Evolutionary conservation across 2,113 vertebrate species (phyloP), one percentile per base, ranked within the genome.

Genomic region (Syngnathoides biaculeatus): DNA sequence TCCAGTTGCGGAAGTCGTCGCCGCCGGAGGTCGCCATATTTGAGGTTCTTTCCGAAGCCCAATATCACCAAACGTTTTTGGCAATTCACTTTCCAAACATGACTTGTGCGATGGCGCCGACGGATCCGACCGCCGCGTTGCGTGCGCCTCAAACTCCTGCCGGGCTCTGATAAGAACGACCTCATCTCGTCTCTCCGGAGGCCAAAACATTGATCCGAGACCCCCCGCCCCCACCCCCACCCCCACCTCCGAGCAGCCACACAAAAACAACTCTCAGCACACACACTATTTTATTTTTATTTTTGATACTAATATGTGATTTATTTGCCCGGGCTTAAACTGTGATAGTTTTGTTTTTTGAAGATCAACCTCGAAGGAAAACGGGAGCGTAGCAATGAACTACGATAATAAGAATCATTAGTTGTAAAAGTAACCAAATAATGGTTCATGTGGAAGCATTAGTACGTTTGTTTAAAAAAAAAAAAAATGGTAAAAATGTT

Each of bases 291-390:
- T 75, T 67, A 9, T 9, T 42, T 42, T 42, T 2, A 12, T 42
- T 42, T 35, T 35, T 35, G n/a, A n/a, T 78, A 73, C 62, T 77
- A 74, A 84, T 74, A 81, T 88, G 82, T 83, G 80, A 84, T 50
- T 22, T 35, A 66, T 73, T 75, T 65, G 68, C 24, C 24, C 76
- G 64, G 68, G 70, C 20, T 78, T 73, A 84, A 75, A 89, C 83
- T 89, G 86, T 89, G 87, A 86, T 66, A 57, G 12, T 62, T 60
- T 58, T 43, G 57, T 45, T 67, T 68, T 47, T 56, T 43, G 57
- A 65, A 67, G 45, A 57, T 67, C 62, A 55, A 64, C 74, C 78
- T 74, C 72, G 24, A 69, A 5, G 64, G 69, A 65, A 19, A 74
- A 67, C 48, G n/a, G 67, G 63, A 80, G 64, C 69, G 38, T 8